Evolutionary conservation across 2,797 vertebrate species (phyloP), one percentile per base, ranked within the genome.

Genomic region (Fringilla coelebs): DNA sequence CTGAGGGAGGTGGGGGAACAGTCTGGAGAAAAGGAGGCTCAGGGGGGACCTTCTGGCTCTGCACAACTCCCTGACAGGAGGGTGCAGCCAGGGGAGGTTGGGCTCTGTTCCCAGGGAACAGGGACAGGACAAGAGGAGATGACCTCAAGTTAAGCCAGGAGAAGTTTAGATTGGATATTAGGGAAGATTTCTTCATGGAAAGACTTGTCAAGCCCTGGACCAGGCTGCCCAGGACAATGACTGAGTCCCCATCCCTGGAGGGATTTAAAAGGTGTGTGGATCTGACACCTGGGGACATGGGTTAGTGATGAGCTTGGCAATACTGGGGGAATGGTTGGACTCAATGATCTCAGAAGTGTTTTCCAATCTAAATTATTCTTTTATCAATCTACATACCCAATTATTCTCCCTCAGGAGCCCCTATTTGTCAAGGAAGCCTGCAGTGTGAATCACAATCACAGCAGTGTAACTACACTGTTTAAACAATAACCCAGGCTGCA

Each of bases 81-180:
- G 2, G 6, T 0, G 0, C 3, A 77, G 51, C 5, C 2, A 1
- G 9, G 2, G 3, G 10, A 28, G 11, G 5, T 2, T 9, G 4
- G 46, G 28, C 46, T 72, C 13, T 60, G 41, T 17, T 60, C 52
- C n/a, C 31, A 66, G 11, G 13, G 28, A 66, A 66, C 38, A 26
- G 7, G 3, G 16, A 57, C 3, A 34, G 29, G n/a, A 51, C 5
- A 13, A 77, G 29, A 40, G 28, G 7, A 63, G 3, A 46, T 20
- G 5, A 34, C 25, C 13, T 65, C 38, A 60, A 19, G n/a, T 31
- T 38, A 29, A 31, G 46, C 18, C 45, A 66, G 40, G 8, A 6
- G 11, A 66, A 13, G 34, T 52, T 78, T 28, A 17, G 10, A 40
- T 2, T 48, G 46, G 31, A 2, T 15, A 32, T 48, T 18, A 72